phyloP scores from a whole-genome alignment of 1,140 invertebrate species.

The Orius laevigatus region DNA sequence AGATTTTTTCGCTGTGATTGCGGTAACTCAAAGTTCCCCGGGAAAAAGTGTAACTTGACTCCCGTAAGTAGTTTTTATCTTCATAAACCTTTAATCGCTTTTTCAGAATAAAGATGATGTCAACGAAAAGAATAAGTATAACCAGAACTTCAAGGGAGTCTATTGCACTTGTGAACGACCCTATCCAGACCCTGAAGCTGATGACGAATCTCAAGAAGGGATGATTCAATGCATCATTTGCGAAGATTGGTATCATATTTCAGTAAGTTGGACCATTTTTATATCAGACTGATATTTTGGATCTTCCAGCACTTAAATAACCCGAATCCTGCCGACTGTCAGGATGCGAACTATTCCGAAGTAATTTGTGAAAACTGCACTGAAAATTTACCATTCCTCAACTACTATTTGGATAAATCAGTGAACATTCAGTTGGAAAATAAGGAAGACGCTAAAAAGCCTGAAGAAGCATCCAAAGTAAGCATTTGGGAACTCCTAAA shows the following conservation, averaged over 20 bases:
- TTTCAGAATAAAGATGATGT: constrained; percentile 37
- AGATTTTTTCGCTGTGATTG: constrained; percentile 92
- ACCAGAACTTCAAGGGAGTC: constrained; percentile 84
- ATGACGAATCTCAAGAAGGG: constrained; percentile 60
- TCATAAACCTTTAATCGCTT: too few relatives aligned
- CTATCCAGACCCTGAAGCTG: constrained; percentile 69
- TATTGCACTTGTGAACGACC: constrained; percentile 90
- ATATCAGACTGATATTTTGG: too few relatives aligned
- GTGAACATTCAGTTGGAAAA: too few relatives aligned
- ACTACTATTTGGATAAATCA: constrained; percentile 36
- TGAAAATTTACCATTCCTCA: constrained; percentile 54
- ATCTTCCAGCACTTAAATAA: constrained; percentile 52
- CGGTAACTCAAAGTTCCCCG: constrained; percentile 72
- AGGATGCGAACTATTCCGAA: constrained; percentile 45
- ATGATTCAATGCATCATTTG: constrained; percentile 96
- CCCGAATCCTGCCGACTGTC: constrained; percentile 30
- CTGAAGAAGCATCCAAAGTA: too few relatives aligned
- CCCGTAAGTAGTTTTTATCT: constrained; percentile 31
- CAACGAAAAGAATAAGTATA: constrained; percentile 72
- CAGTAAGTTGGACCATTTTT: constrained; percentile 26
- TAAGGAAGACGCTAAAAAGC: too few relatives aligned
- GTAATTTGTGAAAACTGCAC: constrained; percentile 64
- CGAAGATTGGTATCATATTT: constrained; percentile 94
- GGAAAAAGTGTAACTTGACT: constrained; percentile 53
- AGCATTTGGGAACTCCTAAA: too few relatives aligned